Evolutionary conservation across 2,888 invertebrate species (phyloP), one percentile per base, ranked within the genome.

Genomic region (Rotaria macrura): DNA sequence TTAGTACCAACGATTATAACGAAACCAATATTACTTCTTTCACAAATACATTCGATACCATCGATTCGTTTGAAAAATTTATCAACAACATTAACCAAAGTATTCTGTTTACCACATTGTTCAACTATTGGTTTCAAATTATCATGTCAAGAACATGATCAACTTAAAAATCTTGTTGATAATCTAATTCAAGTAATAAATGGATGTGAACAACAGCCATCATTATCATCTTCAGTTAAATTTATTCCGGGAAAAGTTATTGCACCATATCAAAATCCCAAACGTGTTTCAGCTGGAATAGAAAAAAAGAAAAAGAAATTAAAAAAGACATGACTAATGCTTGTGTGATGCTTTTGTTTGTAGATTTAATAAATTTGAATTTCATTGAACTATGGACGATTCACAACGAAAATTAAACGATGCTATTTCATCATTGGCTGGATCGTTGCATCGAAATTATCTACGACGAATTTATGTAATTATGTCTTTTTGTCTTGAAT

Each of bases 321-420:
- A 43, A 43, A 4, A 12, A 79, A 79, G 25, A 43, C 23, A 79
- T 79, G 34, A 79, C 25, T 74, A 20, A 7, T 55, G 23, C 7
- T 55, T 65, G 2, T n/a, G 29, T 65, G 6, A 17, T 57, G 20
- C n/a, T 29, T 79, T 79, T 40, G n/a, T 43, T 43, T 79, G 25
- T 79, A 79, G 43, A 43, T 40, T n/a, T 1, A 72, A 7, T 72
- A 72, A 72, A 72, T 20, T 72, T 38, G 20, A 38, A 9, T 20
- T 38, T 23, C 25, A 23, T 43, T 43, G 25, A 43, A 79, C 12
- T 4, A 79, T 79, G 79, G 79, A 79, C 43, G 79, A 79, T n/a
- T 79, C 79, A 79, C 79, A 79, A 43, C 25, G 79, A n/a, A 79
- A 79, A 79, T 79, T 79, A n/a, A 79, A 79, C 12, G 79, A 79